Base-by-base conservation (phyloP, 92 coral and sea anemone species). In the Porites lobata region DNA sequence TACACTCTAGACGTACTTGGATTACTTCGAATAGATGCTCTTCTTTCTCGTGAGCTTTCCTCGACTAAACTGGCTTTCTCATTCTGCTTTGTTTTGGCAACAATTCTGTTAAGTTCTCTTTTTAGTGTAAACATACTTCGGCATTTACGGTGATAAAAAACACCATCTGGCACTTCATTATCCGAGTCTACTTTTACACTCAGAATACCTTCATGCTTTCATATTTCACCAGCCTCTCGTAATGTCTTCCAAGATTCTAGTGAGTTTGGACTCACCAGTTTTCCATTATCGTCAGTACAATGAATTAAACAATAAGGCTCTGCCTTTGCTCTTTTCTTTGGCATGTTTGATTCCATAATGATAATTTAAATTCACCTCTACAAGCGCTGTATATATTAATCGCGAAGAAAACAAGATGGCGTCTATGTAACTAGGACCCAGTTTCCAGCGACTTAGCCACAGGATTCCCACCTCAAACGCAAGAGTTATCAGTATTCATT, bases 111-210 rank as follows among this genome's bases (percentile, higher is more conserved):
- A 54, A 67, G 59, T 22, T 81, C 85, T 65, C 85, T 14, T 65
- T 81, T 81, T 61, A 81, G 50, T 47, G 85, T 81, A 65, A 81
- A 81, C 68, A 67, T 51, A 65, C 85, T 81, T 81, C 85, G 19
- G 72, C 85, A 81, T 81, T 81, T 81, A 26, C 77, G 76, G 29
- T 81, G 85, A 66, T 81, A 81, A 22, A 63, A 81, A 53, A 81
- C 10, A 53, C 75, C 85, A 38, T 68, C 85, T 29, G 83, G 83
- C 10, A 78, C 67, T 61, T 78, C 20, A 61, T 59, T 52, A 19
- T 57, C 70, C 0, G 83, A 78, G 50, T 57, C 70, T 24, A 78
- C 70, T 10, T 78, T 50, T 24, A 78, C 9, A n/a, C n/a, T 56
- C 53, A 47, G 85, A 81, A 81, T 81, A 26, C 85, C 76, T 47